phyloP scores from a whole-genome alignment of 2,888 invertebrate genomes.

The Pollenia labialis region DNA sequence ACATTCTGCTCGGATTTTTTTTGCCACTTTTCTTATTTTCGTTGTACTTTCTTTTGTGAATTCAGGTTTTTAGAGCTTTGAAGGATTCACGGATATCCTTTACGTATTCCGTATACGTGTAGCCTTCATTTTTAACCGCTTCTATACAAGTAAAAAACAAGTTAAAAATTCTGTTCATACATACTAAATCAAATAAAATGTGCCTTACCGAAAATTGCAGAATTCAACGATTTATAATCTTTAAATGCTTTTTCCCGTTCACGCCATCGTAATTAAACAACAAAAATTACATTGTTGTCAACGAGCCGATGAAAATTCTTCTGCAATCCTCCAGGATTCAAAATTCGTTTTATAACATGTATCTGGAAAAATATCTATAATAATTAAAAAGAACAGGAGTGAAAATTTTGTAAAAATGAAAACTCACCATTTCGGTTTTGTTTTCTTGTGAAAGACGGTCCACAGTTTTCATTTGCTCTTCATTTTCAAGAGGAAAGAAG shows the following conservation, averaged over 20 bases:
- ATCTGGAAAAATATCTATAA: no score
- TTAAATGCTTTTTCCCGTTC: slow-evolving; percentile 18
- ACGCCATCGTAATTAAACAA: background rate
- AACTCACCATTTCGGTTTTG: no score
- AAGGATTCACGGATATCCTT: background rate
- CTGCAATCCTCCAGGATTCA: no score
- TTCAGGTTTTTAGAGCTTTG: background rate
- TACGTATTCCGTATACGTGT: slow-evolving; percentile 4
- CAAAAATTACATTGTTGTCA: no score
- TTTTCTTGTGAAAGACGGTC: no score
- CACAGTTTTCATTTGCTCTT: no score
- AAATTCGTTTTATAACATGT: no score
- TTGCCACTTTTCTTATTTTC: background rate
- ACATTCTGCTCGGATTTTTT: background rate
- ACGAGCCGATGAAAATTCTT: no score
- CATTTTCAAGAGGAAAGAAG: no score
- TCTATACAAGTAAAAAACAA: background rate
- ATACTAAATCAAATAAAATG: background rate
- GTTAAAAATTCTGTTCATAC: background rate
- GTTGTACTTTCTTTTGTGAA: slow-evolving; percentile 9
- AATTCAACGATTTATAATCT: slow-evolving; percentile 7
- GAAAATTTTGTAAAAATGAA: no score
- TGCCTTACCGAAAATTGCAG: slow-evolving; percentile 7
- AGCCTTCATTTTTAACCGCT: slow-evolving; percentile 6
- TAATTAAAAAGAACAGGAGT: no score